Conservation (phyloP, 2,797 vertebrate species). For the Phylloscopus collybita region DNA sequence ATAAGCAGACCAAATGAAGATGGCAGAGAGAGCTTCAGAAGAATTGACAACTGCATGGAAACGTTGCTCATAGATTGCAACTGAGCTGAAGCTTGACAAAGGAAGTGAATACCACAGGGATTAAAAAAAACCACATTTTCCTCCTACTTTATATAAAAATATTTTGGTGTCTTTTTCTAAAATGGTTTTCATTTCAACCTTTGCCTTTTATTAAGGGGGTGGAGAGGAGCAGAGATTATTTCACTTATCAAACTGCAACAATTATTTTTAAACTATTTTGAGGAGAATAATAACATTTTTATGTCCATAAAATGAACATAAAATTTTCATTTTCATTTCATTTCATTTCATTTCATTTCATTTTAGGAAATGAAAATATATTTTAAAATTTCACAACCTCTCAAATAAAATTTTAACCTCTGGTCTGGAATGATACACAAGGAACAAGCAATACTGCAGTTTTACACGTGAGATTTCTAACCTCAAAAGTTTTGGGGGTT, state of each 20-base stretch:
- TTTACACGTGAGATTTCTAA: not conserved
- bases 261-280: not conserved
- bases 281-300: not conserved
- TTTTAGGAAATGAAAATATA: not conserved
- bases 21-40: not conserved
- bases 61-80: not conserved
- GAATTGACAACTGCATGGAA: not conserved
- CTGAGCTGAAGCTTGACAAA: not conserved
- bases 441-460: not conserved
- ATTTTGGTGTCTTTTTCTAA: not conserved
- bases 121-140: not conserved
- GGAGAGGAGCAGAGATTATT: not conserved
- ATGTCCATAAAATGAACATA: too few relatives aligned
- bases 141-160: not conserved
- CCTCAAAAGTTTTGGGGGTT: accelerated
- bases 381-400: not conserved
- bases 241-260: not conserved
- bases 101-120: not conserved
- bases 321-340: too few relatives aligned
- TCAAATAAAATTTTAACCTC: not conserved
- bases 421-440: not conserved
- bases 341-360: too few relatives aligned
- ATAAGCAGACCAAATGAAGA: not conserved
- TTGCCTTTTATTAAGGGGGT: not conserved
- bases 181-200: not conserved